Evolutionary conservation across 2,113 vertebrate genomes (phyloP).

Genomic region (Ceyx melanurus): DNA sequence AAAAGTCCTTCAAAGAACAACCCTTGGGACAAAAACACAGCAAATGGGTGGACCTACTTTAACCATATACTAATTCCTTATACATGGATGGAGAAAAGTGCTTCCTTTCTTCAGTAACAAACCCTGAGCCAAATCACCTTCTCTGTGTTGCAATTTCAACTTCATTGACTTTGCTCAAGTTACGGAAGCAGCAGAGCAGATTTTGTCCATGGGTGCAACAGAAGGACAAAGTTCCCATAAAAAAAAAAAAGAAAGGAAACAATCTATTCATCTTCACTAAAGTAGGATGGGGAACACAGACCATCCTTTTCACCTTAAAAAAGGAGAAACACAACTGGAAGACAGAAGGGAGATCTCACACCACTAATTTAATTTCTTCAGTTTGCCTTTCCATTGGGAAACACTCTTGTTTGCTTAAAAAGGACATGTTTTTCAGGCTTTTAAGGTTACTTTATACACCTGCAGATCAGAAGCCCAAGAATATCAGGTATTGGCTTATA

Average conservation of each 20-base stretch:
- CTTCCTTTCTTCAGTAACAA: slow-evolving; percentile 28
- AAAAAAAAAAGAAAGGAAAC: neutral
- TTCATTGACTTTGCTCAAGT: neutral
- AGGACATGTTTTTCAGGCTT: neutral
- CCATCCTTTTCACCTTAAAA: neutral
- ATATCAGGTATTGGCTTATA: neutral
- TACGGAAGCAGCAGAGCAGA: neutral
- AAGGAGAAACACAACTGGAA: neutral
- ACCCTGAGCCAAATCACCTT: neutral
- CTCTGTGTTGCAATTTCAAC: neutral
- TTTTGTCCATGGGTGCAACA: neutral
- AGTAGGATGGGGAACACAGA: neutral
- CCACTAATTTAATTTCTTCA: neutral
- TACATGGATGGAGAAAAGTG: neutral
- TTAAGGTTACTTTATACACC: neutral
- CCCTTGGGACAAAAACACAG: neutral
- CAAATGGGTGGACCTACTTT: neutral
- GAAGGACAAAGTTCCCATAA: neutral
- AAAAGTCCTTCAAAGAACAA: neutral
- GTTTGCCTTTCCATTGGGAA: neutral
- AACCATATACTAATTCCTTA: neutral
- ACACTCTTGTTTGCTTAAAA: neutral
- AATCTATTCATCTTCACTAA: neutral
- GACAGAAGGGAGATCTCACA: neutral
- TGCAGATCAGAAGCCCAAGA: neutral